A percentile compares a stretch with the other conserved stretches of the same genome.
Evolutionary conservation across 2,797 vertebrate species (phyloP).

Genomic region (Pipistrellus pipistrellus): DNA sequence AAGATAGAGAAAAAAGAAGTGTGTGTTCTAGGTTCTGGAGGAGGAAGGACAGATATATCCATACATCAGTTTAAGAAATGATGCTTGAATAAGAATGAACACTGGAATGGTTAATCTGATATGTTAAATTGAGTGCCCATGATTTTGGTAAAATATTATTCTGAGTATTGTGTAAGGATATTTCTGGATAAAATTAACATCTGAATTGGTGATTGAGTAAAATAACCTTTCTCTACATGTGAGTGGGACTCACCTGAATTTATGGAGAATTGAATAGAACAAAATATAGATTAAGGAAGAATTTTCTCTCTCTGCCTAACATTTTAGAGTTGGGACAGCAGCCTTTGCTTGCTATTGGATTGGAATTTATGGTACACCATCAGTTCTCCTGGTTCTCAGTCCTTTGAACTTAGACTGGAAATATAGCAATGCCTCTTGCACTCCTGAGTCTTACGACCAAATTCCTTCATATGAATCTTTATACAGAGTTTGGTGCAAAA

Average conservation of each 20-base stretch:
- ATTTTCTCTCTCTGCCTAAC: not conserved
- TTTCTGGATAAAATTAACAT: not conserved
- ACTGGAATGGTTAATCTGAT: not conserved
- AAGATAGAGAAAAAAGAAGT: not conserved
- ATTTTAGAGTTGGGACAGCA: not conserved
- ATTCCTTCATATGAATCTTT: not conserved
- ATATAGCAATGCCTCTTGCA: not conserved
- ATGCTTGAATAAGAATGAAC: not conserved
- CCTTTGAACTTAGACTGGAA: not conserved
- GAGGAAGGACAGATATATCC: not conserved
- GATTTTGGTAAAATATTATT: not conserved
- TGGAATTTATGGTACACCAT: not conserved
- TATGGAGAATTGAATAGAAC: not conserved
- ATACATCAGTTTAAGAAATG: not conserved
- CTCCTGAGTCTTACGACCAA: not conserved
- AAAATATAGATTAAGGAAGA: not conserved
- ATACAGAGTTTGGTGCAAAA: not conserved
- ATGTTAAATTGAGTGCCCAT: not conserved
- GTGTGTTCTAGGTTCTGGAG: no score
- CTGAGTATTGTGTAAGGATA: not conserved
- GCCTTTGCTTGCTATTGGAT: not conserved
- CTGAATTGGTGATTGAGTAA: not conserved
- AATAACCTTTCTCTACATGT: not conserved
- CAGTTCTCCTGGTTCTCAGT: not conserved
- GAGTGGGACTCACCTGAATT: not conserved